Conservation (phyloP, 2,888 invertebrate genomes). For the Allolobophora icterica region DNA sequence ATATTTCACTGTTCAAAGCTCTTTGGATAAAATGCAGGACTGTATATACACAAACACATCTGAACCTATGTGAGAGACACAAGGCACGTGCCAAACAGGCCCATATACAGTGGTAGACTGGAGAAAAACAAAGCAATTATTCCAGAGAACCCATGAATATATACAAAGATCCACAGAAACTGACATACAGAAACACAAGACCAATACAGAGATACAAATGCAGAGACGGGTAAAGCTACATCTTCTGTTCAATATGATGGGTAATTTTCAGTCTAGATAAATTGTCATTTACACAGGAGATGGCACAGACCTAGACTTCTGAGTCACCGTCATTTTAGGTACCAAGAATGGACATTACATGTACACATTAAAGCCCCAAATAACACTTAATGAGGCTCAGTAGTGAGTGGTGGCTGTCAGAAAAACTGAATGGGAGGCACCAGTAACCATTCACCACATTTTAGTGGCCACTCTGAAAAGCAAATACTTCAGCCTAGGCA, state of each 20-base stretch:
- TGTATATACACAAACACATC: neutral
- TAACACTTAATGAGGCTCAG: neutral
- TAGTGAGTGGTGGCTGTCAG: neutral
- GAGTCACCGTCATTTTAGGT: neutral
- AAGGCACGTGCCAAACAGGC: neutral
- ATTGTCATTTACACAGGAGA: neutral
- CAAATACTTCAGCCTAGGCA: neutral
- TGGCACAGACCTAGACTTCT: neutral
- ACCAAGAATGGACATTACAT: neutral
- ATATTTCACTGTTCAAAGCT: too few species aligned
- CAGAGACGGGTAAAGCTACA: neutral
- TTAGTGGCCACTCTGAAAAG: neutral
- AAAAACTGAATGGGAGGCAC: neutral
- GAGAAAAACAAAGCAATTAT: constrained; percentile 2
- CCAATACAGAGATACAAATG: neutral
- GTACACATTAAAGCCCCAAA: neutral
- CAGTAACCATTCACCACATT: neutral
- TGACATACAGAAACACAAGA: neutral
- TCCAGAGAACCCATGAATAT: neutral
- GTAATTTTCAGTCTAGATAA: neutral
- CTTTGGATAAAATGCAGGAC: too few species aligned
- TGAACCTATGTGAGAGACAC: neutral
- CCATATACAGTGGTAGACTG: neutral
- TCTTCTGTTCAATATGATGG: neutral
- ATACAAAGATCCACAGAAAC: neutral